Conservation (phyloP, 1,140 invertebrate genomes). For the Patella vulgata region DNA sequence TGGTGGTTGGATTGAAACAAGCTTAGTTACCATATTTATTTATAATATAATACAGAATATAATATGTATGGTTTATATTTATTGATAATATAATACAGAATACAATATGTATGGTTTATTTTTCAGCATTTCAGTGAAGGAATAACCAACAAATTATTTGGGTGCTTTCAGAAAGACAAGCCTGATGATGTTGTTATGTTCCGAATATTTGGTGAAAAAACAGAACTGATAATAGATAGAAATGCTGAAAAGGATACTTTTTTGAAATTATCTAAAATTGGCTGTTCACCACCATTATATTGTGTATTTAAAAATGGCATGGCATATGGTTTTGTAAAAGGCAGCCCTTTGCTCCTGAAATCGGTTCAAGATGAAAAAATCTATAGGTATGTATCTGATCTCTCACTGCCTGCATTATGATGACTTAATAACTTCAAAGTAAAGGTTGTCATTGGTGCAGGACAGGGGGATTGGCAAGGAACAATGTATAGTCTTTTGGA, state of each 20-base stretch:
- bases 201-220: slow-evolving; percentile 92
- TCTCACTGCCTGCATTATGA: no score
- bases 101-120: no score
- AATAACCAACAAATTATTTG: slow-evolving; percentile 93
- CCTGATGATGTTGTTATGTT: slow-evolving; percentile 80
- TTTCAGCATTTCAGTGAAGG: slow-evolving; percentile 91
- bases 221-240: slow-evolving; percentile 91
- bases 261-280: slow-evolving; percentile 72
- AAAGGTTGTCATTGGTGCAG: no score
- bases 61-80: no score
- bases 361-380: slow-evolving; percentile 72
- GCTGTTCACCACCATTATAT: slow-evolving; percentile 86
- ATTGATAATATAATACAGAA: no score
- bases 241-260: slow-evolving; percentile 81
- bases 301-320: slow-evolving; percentile 94
- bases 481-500: no score
- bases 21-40: no score
- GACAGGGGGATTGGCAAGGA: no score
- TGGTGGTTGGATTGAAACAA: no score
- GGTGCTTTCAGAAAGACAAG: slow-evolving; percentile 73
- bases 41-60: no score
- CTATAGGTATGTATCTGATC: slow-evolving; percentile 42
- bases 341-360: slow-evolving; percentile 78
- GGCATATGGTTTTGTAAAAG: slow-evolving; percentile 90
- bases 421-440: slow-evolving; percentile 2